Conservation (phyloP, 2,888 invertebrate species). For the Lycophotia porphyrea region DNA sequence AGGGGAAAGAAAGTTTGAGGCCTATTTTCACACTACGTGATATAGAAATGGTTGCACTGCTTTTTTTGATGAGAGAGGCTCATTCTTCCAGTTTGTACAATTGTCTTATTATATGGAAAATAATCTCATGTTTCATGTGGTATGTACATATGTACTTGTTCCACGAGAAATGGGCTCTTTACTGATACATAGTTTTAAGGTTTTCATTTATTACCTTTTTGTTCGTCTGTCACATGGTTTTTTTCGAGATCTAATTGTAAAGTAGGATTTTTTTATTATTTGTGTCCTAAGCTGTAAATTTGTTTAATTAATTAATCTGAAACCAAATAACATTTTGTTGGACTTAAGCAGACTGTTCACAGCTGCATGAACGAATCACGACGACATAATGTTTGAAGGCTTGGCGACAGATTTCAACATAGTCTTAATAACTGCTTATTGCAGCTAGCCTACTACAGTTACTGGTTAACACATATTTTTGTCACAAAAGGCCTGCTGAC, state of each 20-base stretch:
- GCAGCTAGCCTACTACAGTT: background rate
- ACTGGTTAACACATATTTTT: constrained; percentile 10
- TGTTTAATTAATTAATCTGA: background rate
- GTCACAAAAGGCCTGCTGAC: constrained; percentile 17
- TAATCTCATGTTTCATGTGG: background rate
- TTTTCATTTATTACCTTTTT: background rate
- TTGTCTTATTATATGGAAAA: background rate
- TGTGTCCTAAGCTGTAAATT: background rate
- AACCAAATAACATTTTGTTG: background rate
- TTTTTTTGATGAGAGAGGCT: background rate
- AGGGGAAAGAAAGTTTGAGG: constrained; percentile 35
- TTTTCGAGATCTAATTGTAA: background rate
- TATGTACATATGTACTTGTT: background rate
- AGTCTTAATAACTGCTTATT: constrained; percentile 35
- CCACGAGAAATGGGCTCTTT: background rate
- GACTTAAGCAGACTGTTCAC: background rate
- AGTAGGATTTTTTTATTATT: background rate
- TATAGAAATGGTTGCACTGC: constrained; percentile 1
- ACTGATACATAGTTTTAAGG: background rate
- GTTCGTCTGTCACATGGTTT: background rate
- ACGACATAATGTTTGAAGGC: background rate
- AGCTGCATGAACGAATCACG: background rate
- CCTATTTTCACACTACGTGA: background rate
- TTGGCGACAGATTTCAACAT: constrained; percentile 14
- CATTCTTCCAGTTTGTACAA: background rate